A percentile compares a stretch with the other conserved stretches of the same genome.
These are phyloP conservation scores for Panzeria rudis DNA, from an alignment of 2,888 invertebrate species.

Conservation along the genomic window DNA sequence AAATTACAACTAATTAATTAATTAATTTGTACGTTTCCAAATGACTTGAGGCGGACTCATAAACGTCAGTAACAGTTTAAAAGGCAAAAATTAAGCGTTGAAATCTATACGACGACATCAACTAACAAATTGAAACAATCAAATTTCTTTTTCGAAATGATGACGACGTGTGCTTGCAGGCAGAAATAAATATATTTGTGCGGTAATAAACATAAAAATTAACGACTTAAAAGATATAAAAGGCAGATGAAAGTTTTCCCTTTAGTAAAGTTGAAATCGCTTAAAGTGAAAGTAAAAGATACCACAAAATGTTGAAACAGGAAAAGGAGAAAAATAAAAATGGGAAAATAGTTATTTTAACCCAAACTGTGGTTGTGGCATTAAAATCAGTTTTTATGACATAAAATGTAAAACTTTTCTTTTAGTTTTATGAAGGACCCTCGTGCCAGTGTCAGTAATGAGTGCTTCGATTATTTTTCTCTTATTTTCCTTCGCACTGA, in stretches of 20 bases:
- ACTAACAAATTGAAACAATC: constrained; percentile 54
- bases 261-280: constrained; percentile 36
- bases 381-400: constrained; percentile 81
- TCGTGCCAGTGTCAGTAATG: constrained; percentile 21
- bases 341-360: constrained; percentile 50
- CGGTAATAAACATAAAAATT: constrained; percentile 81
- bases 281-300: constrained; percentile 58
- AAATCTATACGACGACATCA: constrained; percentile 47
- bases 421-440: neutral
- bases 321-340: neutral
- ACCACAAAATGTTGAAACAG: neutral
- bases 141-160: constrained; percentile 44
- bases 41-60: constrained; percentile 64
- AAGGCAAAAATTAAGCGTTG: constrained; percentile 61
- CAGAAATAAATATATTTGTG: constrained; percentile 75
- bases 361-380: constrained; percentile 73
- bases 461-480: constrained; percentile 13
- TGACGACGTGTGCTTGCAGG: constrained; percentile 77
- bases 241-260: constrained; percentile 75
- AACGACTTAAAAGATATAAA: constrained; percentile 81
- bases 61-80: constrained; percentile 63
- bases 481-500: neutral
- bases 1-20: constrained; percentile 63
- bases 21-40: constrained; percentile 63
- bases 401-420: constrained; percentile 26